These are phyloP conservation scores for Malaclemys terrapin DNA, from an alignment of 2,113 vertebrate species.

Conservation along the genomic window DNA sequence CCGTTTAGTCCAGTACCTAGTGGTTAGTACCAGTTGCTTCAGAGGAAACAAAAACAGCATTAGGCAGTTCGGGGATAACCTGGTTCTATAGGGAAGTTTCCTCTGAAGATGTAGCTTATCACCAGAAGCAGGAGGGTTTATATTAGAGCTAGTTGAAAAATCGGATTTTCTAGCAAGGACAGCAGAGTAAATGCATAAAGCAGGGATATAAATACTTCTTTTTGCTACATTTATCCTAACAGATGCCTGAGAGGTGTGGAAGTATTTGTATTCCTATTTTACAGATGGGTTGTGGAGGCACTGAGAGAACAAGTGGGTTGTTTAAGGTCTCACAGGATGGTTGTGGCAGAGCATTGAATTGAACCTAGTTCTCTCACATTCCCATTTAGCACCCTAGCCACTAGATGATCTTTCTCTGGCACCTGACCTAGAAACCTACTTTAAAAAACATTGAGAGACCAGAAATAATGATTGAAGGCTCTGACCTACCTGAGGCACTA, in stretches of 20 bases:
- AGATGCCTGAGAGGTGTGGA: constrained; percentile 58
- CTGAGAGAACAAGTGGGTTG: constrained; percentile 59
- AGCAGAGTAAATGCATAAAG: constrained; percentile 55
- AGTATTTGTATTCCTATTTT: constrained; percentile 70
- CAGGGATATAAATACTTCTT: constrained; percentile 60
- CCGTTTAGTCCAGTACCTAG: not conserved
- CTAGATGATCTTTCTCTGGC: not conserved
- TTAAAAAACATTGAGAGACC: not conserved
- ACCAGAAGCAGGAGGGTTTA: constrained; percentile 18
- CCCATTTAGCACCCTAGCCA: not conserved
- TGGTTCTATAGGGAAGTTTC: constrained; percentile 15
- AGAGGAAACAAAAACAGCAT: not conserved
- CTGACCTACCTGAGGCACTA: rapidly evolving
- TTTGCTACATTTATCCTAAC: constrained; percentile 58
- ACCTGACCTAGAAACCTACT: not conserved
- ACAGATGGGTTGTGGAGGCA: constrained; percentile 58
- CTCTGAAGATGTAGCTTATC: not conserved
- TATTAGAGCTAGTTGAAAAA: constrained; percentile 18
- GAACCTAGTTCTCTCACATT: not conserved
- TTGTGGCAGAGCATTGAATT: constrained; percentile 25
- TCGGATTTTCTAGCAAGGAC: constrained; percentile 57
- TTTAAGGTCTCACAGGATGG: constrained; percentile 49
- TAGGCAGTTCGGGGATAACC: not conserved
- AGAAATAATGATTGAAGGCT: not conserved
- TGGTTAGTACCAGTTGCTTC: not conserved